phyloP scores from a whole-genome alignment of 2,113 vertebrate genomes.

The Drymodes brunneopygia region DNA sequence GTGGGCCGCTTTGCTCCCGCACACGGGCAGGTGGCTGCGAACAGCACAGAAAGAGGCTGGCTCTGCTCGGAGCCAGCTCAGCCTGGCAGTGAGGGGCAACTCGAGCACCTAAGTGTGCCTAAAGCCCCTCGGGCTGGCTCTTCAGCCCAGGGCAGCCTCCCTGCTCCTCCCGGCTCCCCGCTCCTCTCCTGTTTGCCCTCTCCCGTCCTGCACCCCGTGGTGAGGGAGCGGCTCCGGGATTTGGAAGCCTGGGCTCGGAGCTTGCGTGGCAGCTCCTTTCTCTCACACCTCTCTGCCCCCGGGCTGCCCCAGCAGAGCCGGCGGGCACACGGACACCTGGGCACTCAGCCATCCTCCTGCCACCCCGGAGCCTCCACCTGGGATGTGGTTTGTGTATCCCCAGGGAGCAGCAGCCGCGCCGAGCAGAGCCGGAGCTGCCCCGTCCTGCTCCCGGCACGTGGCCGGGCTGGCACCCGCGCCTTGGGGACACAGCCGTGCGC shows the following conservation, averaged over 20 bases:
- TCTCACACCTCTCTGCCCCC: neutral
- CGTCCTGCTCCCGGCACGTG: accelerated
- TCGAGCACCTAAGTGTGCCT: neutral
- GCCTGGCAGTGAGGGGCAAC: neutral
- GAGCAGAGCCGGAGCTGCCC: neutral
- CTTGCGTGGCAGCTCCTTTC: neutral
- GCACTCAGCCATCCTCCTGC: neutral
- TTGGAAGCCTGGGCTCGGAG: neutral
- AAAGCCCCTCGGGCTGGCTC: accelerated
- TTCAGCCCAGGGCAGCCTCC: neutral
- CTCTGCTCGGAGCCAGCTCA: neutral
- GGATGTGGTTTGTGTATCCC: neutral
- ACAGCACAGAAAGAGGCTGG: neutral
- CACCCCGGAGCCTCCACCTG: neutral
- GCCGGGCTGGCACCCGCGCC: neutral
- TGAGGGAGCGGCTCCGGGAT: accelerated
- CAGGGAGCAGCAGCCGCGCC: neutral
- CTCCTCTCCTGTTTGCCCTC: neutral
- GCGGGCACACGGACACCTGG: accelerated
- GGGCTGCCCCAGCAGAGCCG: neutral
- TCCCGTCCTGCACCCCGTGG: accelerated
- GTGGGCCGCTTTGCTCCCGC: neutral
- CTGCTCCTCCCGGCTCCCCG: neutral
- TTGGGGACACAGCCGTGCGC: neutral
- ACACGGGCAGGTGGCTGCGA: accelerated